Evolutionary conservation across 2,888 invertebrate species (phyloP), one percentile per base, ranked within the genome.

Genomic region (Brachyopa scutellaris): DNA sequence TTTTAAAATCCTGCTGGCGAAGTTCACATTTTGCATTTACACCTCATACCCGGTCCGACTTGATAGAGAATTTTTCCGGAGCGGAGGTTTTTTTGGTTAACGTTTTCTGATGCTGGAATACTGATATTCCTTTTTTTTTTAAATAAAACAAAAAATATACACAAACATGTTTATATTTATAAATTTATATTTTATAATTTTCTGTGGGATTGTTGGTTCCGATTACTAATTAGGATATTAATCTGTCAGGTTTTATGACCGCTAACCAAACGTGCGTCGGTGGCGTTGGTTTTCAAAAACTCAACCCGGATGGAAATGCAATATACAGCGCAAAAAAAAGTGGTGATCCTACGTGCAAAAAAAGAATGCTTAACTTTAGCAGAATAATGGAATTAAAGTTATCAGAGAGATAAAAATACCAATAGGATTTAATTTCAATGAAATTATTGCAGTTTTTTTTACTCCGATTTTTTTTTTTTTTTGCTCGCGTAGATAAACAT

Each of bases 151-250:
- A n/a, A 38, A 29, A 36, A 42, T 40, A 51, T 17, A 66, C n/a
- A 29, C 5, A 8, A 9, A 64, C 5, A 23, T 55, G 36, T 66
- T 29, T 17, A 33, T 53, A 21, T 61, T 61, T 70, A 49, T 45
- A 66, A 40, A 55, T 55, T 26, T 55, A 29, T 45, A 42, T 69
- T n/a, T 57, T 77, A 62, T 70, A 55, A 64, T 64, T 55, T 64
- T 78, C 55, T 78, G 62, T 78, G 77, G 13, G 66, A 73, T 73
- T 79, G 61, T 29, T 33, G 61, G 29, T 67, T 73, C 42, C 72
- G 82, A 84, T 84, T 84, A 74, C 84, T 85, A 85, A 85, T 85
- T 85, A 85, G 82, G 85, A 84, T 84, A 85, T 84, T 84, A 85
- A 85, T 84, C 85, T 84, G 84, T 85, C 85, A 84, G 73, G 57